Evolutionary conservation across 2,113 vertebrate species (phyloP).

Genomic region (Glaucomys volans): DNA sequence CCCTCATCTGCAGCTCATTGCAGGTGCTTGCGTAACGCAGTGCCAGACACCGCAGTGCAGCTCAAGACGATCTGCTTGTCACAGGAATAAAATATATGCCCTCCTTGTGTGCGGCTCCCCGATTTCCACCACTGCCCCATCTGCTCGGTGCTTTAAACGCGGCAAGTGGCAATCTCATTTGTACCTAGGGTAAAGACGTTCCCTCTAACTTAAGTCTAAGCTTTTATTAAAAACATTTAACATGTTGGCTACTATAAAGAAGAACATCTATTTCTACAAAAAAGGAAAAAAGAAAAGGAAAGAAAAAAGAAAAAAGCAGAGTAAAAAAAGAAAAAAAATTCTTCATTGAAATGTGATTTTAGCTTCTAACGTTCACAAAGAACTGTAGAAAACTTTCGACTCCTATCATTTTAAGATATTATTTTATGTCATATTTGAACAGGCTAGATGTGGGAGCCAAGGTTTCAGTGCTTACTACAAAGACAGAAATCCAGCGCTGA

Average conservation of each 20-base stretch:
- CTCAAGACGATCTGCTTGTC: background rate
- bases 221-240: slow-evolving; percentile 81
- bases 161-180: background rate
- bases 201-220: slow-evolving; percentile 23
- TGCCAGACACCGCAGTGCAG: background rate
- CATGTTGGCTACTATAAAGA: slow-evolving; percentile 54
- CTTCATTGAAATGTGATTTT: background rate
- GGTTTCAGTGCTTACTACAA: slow-evolving; percentile 41
- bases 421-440: slow-evolving; percentile 53
- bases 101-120: background rate
- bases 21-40: background rate
- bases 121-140: background rate
- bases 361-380: background rate
- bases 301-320: background rate
- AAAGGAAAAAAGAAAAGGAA: rapidly evolving
- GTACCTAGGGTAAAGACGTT: slow-evolving; percentile 59
- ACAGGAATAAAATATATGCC: background rate
- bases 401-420: background rate
- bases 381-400: background rate
- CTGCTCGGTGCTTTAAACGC: background rate
- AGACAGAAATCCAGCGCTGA: slow-evolving; percentile 52
- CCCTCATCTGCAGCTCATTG: background rate
- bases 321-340: background rate
- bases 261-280: background rate
- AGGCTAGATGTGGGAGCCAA: slow-evolving; percentile 61